phyloP scores from a whole-genome alignment of 2,888 invertebrate genomes.

The Blomia tropicalis region DNA sequence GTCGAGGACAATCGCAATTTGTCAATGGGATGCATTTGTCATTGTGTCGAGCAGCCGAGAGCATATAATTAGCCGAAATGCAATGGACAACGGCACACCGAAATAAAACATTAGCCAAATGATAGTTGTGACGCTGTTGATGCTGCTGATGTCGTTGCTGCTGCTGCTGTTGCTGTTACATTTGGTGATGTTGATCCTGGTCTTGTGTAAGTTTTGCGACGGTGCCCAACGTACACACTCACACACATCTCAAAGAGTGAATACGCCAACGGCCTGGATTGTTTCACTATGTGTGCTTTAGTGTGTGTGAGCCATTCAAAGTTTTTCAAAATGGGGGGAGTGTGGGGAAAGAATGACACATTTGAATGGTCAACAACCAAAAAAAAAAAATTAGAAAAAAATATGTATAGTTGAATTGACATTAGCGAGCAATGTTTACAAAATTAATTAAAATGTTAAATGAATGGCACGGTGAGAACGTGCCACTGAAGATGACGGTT shows the following conservation, averaged over 20 bases:
- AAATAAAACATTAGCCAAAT: slow-evolving; percentile 5
- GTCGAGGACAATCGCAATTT: slow-evolving; percentile 8
- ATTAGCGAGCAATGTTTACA: slow-evolving; percentile 11
- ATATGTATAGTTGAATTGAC: no score
- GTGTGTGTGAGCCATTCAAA: no score
- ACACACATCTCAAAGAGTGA: no score
- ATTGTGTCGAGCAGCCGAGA: background rate
- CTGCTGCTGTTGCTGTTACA: background rate
- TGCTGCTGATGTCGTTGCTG: background rate
- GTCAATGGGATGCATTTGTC: slow-evolving; percentile 4
- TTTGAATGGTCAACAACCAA: no score
- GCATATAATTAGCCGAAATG: slow-evolving; percentile 1
- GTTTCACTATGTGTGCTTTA: no score
- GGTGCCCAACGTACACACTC: no score
- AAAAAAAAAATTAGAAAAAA: no score
- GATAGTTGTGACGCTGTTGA: background rate
- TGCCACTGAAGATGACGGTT: slow-evolving; percentile 7
- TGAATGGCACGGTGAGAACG: background rate
- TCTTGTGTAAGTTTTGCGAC: no score
- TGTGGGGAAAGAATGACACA: no score
- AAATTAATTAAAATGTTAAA: slow-evolving; percentile 12
- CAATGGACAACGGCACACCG: background rate
- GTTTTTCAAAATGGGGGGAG: no score
- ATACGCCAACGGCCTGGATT: no score
- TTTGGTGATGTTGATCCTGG: no score